Evolutionary conservation across 2,888 invertebrate species (phyloP).

Genomic region (Aphrophora alni): DNA sequence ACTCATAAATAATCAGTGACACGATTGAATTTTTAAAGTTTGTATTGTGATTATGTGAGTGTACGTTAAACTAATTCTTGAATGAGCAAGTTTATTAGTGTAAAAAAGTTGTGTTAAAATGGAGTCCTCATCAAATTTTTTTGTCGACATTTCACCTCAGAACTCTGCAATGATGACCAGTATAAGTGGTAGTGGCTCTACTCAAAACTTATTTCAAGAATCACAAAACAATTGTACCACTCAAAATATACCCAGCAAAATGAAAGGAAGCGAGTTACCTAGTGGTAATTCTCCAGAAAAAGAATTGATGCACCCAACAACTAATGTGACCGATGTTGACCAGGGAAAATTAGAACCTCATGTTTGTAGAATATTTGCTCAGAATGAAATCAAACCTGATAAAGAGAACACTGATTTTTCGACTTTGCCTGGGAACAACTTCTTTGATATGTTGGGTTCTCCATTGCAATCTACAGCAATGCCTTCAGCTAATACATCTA

Average conservation of each 20-base stretch:
- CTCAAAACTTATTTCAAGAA: conserved; percentile 47
- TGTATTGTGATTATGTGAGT: too few species aligned
- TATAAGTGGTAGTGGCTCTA: conserved; percentile 49
- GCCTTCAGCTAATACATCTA: neutral
- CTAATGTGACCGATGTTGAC: neutral
- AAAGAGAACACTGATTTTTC: conserved; percentile 24
- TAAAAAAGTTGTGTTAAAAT: too few species aligned
- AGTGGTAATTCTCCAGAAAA: conserved; percentile 9
- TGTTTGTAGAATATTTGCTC: conserved; percentile 57
- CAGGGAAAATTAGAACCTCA: conserved; percentile 56
- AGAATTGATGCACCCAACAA: neutral
- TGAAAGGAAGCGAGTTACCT: neutral
- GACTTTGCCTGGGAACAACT: conserved; percentile 57
- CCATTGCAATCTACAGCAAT: conserved; percentile 11
- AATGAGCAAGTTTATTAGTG: too few species aligned
- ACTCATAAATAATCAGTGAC: too few species aligned
- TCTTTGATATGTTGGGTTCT: conserved; percentile 60
- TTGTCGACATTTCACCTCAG: conserved; percentile 52
- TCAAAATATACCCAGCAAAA: neutral
- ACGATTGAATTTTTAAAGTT: too few species aligned
- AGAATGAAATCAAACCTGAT: conserved; percentile 54
- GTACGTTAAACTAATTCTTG: too few species aligned
- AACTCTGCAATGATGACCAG: conserved; percentile 52
- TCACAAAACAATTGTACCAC: neutral
- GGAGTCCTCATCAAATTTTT: conserved; percentile 46